phyloP scores from a whole-genome alignment of 2,797 vertebrate species.

The Merluccius polli region DNA sequence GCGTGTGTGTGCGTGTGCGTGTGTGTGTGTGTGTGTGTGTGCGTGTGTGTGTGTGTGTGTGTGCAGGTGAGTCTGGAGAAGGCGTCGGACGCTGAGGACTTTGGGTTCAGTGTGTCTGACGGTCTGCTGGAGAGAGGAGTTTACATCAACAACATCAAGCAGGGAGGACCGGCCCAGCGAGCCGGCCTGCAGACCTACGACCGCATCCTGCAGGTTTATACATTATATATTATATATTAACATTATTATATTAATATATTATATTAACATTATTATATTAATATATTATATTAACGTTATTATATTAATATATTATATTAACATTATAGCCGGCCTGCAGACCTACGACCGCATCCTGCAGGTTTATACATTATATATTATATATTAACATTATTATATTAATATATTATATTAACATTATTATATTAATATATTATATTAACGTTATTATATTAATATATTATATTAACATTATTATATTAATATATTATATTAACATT shows the following conservation, averaged over 20 bases:
- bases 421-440: no score
- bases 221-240: no score
- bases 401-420: constrained; percentile 22
- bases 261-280: no score
- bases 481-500: no score
- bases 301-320: no score
- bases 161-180: constrained; percentile 84
- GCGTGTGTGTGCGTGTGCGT: background rate
- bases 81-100: constrained; percentile 86
- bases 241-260: no score
- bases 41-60: background rate
- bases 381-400: no score
- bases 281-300: no score
- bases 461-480: no score
- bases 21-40: background rate
- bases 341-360: no score
- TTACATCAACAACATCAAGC: constrained; percentile 92
- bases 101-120: constrained; percentile 97
- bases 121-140: constrained; percentile 93
- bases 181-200: constrained; percentile 89
- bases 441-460: no score
- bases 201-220: constrained; percentile 90
- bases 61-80: constrained; percentile 82
- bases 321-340: constrained; percentile 74
- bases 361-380: no score